Base-by-base conservation (phyloP, 2,113 vertebrate genomes). In the Forbesichthys agassizii region DNA sequence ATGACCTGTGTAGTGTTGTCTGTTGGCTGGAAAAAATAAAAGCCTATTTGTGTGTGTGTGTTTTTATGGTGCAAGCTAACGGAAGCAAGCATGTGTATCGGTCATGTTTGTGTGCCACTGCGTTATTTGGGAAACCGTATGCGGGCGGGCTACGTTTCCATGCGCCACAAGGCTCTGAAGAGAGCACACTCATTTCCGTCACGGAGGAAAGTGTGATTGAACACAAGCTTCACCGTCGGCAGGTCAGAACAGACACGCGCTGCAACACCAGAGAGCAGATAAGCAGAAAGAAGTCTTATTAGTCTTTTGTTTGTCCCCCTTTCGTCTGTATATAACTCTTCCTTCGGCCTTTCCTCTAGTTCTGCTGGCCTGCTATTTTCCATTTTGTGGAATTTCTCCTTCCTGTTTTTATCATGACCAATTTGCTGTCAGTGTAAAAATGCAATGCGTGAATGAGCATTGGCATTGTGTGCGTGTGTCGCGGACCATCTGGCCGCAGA, bases 121-220 rank as follows among this genome's bases (percentile, higher is more conserved):
- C 46, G 11, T 48, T n/a, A 13, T 66, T 51, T n/a, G n/a, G 16
- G 64, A 27, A 27, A 14, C 11, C 27, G 33, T 42, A 52, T 56
- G 53, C 42, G 9, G 10, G 60, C 9, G n/a, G 48, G 61, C 27
- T 68, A 67, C 64, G 58, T 55, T 27, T 77, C 74, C 71, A 64
- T 80, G 63, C 61, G 83, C 77, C 51, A 48, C 68, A 36, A 74
- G 84, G 81, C 81, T 85, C 83, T 67, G 52, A 78, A 82, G 80
- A 87, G 83, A 86, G 72, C 80, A 74, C 80, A 86, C 78, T 91
- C 87, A 91, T 90, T 90, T 90, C 82, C 62, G 71, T 91, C 88
- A 88, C 84, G 61, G 81, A 84, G 84, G 83, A 84, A 88, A 89
- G 84, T 81, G 78, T 87, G 88, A 89, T 88, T 91, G 90, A 91